A percentile compares a stretch with the other conserved stretches of the same genome.
phyloP scores from a whole-genome alignment of 1,140 invertebrate genomes.

The Stegodyphus dumicola region DNA sequence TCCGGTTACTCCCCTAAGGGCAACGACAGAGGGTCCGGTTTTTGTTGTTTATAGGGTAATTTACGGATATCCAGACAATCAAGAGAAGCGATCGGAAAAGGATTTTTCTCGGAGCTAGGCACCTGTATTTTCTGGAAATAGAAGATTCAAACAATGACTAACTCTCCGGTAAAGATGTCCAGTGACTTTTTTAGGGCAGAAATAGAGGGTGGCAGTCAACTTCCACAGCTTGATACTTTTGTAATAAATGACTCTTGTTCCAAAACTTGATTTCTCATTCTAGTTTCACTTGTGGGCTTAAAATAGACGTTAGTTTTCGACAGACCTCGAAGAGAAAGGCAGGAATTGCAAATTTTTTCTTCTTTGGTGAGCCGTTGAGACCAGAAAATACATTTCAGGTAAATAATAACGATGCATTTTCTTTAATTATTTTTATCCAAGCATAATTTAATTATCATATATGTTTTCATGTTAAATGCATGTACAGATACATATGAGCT shows the following conservation, averaged over 20 bases:
- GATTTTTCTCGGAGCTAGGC: constrained; percentile 9
- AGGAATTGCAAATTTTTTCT: too few species aligned
- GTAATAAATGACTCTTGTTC: constrained; percentile 44
- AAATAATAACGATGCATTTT: too few species aligned
- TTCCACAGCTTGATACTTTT: constrained; percentile 44
- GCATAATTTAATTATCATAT: too few species aligned
- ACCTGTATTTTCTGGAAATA: constrained; percentile 43
- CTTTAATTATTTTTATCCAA: too few species aligned
- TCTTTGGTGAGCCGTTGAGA: too few species aligned
- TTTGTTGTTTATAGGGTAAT: constrained; percentile 36
- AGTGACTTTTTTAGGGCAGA: constrained; percentile 15
- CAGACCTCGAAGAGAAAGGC: background rate
- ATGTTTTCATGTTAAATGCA: too few species aligned
- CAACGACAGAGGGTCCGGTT: constrained; percentile 26
- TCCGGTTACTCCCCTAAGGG: background rate
- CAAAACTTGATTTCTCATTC: constrained; percentile 46
- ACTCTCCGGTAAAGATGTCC: constrained; percentile 2
- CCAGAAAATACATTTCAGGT: too few species aligned
- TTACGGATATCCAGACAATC: constrained; percentile 27
- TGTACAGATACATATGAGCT: too few species aligned
- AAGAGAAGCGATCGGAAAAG: constrained; percentile 6
- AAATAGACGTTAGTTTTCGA: constrained; percentile 42
- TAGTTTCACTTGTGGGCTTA: constrained; percentile 2
- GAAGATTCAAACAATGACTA: background rate
- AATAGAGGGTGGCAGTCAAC: background rate